Base-by-base conservation (phyloP, 2,113 vertebrate species). In the Myrmecobius fasciatus region DNA sequence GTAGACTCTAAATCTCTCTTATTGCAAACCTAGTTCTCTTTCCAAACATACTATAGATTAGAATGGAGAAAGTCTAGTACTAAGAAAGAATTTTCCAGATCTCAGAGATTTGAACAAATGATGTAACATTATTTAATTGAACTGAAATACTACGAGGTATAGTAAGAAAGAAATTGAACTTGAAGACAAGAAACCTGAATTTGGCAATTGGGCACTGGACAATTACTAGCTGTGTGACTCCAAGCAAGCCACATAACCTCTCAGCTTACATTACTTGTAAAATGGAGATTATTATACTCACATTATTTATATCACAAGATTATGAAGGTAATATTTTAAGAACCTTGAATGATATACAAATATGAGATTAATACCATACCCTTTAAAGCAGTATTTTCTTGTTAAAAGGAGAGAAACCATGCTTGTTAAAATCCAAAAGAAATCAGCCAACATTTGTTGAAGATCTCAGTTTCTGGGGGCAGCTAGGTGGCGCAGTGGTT, bases 31-130 rank as follows among this genome's bases (percentile, higher is more conserved):
- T n/a, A 43, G n/a, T 24, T 7, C 67, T 83, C n/a, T 75, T n/a
- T 75, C 60, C 60, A 5, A n/a, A n/a, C 60, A 67, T 17, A 4
- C 60, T 83, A n/a, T 83, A 20, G 17, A 83, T 6, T 83, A 43
- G 67, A 24, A 8, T 43, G 95, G 53, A 31, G 53, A 92, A 91
- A n/a, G 20, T 54, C 49, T 51, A 94, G 43, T 52, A 54, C 47
- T 89, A 94, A 94, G 52, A 83, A 95, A 94, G 54, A 47, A n/a
- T 54, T 91, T 67, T 92, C 46, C 47, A n/a, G 20, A 43, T 75
- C 36, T 91, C 51, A 26, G 53, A 83, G 46, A 89, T 90, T n/a
- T 94, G 56, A 49, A 89, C 54, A 53, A 14, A 22, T 75, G 83
- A 14, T 1, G 0, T 52, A 93, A 96, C 31, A 75, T n/a, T 3